phyloP scores from a whole-genome alignment of 2,888 invertebrate genomes.

The Eristalinus aeneus region DNA sequence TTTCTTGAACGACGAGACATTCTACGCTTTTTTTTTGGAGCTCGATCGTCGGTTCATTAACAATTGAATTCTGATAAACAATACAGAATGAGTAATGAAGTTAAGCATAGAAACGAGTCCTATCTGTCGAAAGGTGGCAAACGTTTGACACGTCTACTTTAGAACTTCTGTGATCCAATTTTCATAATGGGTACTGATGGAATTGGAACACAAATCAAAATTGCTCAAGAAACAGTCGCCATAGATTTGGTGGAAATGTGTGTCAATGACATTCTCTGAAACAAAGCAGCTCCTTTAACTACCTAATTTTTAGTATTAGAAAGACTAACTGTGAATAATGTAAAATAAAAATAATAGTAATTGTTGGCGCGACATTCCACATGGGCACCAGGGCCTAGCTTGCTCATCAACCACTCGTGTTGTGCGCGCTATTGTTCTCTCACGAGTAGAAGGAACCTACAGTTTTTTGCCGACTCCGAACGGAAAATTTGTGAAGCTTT shows the following conservation, averaged over 20 bases:
- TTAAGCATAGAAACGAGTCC: conserved; percentile 73
- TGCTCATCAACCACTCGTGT: no score
- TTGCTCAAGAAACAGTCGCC: conserved; percentile 93
- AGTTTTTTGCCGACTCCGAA: no score
- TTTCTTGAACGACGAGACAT: no score
- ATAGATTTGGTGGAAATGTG: conserved; percentile 99
- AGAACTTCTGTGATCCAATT: conserved; percentile 86
- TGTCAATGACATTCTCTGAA: conserved; percentile 97
- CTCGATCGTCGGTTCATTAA: no score
- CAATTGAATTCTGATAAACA: conserved; percentile 8
- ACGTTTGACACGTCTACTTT: conserved; percentile 78
- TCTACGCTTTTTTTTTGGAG: no score
- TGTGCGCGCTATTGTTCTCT: no score
- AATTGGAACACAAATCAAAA: conserved; percentile 98
- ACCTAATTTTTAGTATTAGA: conserved; percentile 90
- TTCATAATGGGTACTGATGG: conserved; percentile 98
- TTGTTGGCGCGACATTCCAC: no score
- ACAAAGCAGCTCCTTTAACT: conserved; percentile 97
- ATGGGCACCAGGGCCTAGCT: no score
- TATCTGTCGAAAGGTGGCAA: conserved; percentile 74
- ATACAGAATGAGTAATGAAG: conserved; percentile 20
- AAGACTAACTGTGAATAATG: conserved; percentile 86
- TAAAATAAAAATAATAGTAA: no score
- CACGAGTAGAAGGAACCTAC: no score
- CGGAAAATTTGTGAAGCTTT: no score